Evolutionary conservation across 2,888 invertebrate species (phyloP), one percentile per base, ranked within the genome.

Genomic region (Lasiommata megera): DNA sequence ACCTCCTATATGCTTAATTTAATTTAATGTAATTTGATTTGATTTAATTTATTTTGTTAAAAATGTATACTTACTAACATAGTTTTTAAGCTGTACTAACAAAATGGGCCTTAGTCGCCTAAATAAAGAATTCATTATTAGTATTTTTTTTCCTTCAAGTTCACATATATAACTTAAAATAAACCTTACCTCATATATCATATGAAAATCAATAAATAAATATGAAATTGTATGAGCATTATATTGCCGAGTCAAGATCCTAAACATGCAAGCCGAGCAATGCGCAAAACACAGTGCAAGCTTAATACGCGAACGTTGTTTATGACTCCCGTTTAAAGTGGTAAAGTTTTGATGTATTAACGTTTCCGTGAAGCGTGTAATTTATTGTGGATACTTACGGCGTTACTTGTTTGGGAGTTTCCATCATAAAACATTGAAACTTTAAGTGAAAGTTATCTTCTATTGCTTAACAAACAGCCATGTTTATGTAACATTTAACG

Each of bases 261-360:
- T 31, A 1, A 31, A 31, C 7, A 31, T 34, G 12, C 9, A 44
- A 44, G 29, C 8, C 7, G 14, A 29, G 14, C 28, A 7, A 9
- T 5, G 23, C 23, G 31, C 46, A 31, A 16, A 11, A 31, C 23
- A 23, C 23, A 23, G 23, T 23, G 46, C 11, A 16, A 36, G 14
- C n/a, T 14, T 2, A 23, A 23, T 18, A 54, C 31, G 37, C 23
- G 34, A 44, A 44, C 37, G 38, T 46, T 29, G 54, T 47, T 54
- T 54, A 47, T 54, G n/a, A 46, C 46, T 23, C 37, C n/a, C 28
- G 51, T 52, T 52, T 55, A 56, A 61, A 61, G 58, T 52, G 61
- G 55, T 55, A 61, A 61, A 61, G 55, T 61, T 61, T 58, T 58
- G 52, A 61, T 61, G 52, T 53, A 58, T 61, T 44, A 56, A 48